phyloP scores from a whole-genome alignment of 2,888 invertebrate genomes.

The Drosophila parthenogenetica region DNA sequence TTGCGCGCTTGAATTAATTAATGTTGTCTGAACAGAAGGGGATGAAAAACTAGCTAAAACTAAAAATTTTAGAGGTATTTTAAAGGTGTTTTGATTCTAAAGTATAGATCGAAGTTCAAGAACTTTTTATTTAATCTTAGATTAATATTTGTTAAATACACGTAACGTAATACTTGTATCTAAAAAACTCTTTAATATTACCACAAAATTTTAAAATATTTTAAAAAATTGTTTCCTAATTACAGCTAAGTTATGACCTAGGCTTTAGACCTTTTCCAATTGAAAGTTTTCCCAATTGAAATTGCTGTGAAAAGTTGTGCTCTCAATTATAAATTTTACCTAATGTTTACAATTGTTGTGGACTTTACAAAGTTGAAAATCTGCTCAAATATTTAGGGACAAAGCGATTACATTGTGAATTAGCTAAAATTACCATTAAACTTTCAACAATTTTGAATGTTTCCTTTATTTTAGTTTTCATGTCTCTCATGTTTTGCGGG shows the following conservation, averaged over 20 bases:
- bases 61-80: too few relatives aligned
- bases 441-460: conserved; percentile 50
- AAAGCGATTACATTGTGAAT: conserved; percentile 57
- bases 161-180: too few relatives aligned
- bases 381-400: conserved; percentile 49
- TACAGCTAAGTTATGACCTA: background rate
- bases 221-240: background rate
- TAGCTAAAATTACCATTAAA: conserved; percentile 58
- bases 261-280: background rate
- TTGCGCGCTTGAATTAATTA: conserved; percentile 61
- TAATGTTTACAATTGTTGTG: conserved; percentile 40
- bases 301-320: conserved; percentile 6
- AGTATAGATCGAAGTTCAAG: too few relatives aligned
- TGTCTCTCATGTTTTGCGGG: conserved; percentile 22
- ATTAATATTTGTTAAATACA: too few relatives aligned
- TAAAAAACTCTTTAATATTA: too few relatives aligned
- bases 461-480: conserved; percentile 17
- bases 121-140: too few relatives aligned
- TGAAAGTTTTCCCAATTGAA: conserved; percentile 8
- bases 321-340: conserved; percentile 8
- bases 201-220: too few relatives aligned
- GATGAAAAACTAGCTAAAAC: too few relatives aligned
- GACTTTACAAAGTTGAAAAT: conserved; percentile 26
- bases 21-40: conserved; percentile 42
- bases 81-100: too few relatives aligned